Evolutionary conservation across 1,140 invertebrate species (phyloP).

Genomic region (Eurosta solidaginis): DNA sequence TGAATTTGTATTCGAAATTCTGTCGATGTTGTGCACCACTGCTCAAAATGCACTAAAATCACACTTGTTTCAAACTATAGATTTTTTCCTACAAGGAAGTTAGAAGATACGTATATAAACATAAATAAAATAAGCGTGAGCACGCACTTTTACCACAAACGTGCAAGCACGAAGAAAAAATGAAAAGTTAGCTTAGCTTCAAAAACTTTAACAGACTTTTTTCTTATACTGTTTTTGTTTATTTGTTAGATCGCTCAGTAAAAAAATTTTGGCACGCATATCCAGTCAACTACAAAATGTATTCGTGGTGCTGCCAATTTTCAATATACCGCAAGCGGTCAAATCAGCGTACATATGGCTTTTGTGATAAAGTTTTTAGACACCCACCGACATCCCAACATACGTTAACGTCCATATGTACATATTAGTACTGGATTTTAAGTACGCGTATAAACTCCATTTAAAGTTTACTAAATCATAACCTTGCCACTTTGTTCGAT

Average conservation of each 20-base stretch:
- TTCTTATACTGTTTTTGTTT: neutral
- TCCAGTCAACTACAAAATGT: neutral
- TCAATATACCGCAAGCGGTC: neutral
- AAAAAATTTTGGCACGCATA: constrained; percentile 3
- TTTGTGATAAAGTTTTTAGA: neutral
- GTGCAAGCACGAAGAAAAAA: neutral
- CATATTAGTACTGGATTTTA: no score
- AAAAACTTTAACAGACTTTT: no score
- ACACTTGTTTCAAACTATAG: no score
- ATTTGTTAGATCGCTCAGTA: neutral
- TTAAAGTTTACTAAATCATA: no score
- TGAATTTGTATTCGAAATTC: no score
- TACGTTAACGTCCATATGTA: neutral
- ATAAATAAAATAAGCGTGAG: neutral
- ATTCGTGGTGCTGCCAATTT: neutral
- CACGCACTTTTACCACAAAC: no score
- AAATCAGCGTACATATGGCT: neutral
- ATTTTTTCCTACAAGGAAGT: no score
- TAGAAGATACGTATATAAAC: neutral
- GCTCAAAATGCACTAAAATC: no score
- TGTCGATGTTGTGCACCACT: no score
- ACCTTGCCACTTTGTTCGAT: no score
- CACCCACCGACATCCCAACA: neutral
- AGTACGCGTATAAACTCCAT: no score
- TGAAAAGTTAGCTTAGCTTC: constrained; percentile 11